Percentiles rank a stretch among this genome's conserved stretches.
Evolutionary conservation across 1,140 invertebrate genomes (phyloP).

Genomic region (Sinonovacula constricta): DNA sequence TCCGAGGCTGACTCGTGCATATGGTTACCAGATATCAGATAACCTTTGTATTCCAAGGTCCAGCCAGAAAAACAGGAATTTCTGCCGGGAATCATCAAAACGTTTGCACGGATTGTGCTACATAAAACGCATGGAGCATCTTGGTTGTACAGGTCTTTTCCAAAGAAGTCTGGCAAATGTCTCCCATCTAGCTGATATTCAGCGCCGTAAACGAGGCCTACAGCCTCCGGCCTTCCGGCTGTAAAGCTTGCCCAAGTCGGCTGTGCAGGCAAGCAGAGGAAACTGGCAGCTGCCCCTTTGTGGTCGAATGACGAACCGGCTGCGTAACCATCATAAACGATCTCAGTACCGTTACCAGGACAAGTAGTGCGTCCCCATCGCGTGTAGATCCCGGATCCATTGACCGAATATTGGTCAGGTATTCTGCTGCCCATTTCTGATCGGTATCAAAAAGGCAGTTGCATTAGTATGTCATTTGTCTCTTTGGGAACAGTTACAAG

Average conservation of each 20-base stretch:
- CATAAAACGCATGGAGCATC: conserved; percentile 59
- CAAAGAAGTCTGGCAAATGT: conserved; percentile 70
- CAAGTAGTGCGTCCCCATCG: conserved; percentile 37
- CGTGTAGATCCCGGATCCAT: too few relatives aligned
- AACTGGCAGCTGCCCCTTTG: conserved; percentile 31
- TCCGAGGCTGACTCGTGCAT: conserved; percentile 5
- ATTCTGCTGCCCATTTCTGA: too few relatives aligned
- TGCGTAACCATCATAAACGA: conserved; percentile 20
- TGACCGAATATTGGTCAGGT: too few relatives aligned
- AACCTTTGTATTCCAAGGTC: conserved; percentile 57
- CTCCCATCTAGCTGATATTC: conserved; percentile 79
- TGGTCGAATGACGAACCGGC: conserved; percentile 26
- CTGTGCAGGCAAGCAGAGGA: conserved; percentile 35
- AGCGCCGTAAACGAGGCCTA: conserved; percentile 46
- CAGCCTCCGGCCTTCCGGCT: not conserved
- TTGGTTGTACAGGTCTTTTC: conserved; percentile 21
- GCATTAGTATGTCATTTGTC: too few relatives aligned
- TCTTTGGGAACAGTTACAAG: too few relatives aligned
- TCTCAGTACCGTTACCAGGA: not conserved
- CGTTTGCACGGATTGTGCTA: conserved; percentile 3
- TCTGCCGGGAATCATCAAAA: conserved; percentile 59
- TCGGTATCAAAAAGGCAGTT: too few relatives aligned
- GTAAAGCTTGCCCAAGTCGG: conserved; percentile 19
- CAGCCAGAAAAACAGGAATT: conserved; percentile 50
- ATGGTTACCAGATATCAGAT: conserved; percentile 51